Evolutionary conservation across 1,140 invertebrate species (phyloP), one percentile per base, ranked within the genome.

Genomic region (Drosophila pallidifrons): DNA sequence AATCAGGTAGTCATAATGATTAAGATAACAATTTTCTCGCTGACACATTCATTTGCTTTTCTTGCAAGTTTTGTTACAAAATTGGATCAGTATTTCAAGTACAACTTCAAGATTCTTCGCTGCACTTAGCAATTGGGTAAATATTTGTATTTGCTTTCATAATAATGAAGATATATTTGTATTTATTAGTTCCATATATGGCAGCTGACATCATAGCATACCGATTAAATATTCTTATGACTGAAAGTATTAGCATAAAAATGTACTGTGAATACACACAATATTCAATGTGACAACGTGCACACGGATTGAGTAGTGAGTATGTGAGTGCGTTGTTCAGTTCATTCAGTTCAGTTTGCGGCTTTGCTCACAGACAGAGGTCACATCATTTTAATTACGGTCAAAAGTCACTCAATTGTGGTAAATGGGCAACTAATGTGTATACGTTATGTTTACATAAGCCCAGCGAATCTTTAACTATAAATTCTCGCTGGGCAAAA

Each of bases 391-490:
- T 89, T 89, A 89, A 89, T 89, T 89, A 89, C 67, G 75, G 75
- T 70, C 85, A 85, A 89, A 83, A 89, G 85, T 85, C 78, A 89
- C 66, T 79, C 80, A 88, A 88, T 83, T 88, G 71, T 72, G 66
- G 35, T 73, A 54, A 59, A 58, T 46, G 64, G 38, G n/a, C 20
- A 54, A 20, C 49, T 46, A 46, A 59, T 68, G 65, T 13, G 41
- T 51, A 43, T 7, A 16, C 20, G 35, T 41, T n/a, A 25, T 61
- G 28, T 49, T 32, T 38, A 51, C 6, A 41, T 47, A 11, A 30
- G 45, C 28, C 32, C 28, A 11, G 51, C 11, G 20, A 45, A 58
- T 58, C 38, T 58, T 58, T 58, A 45, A 58, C 55, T 58, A 25
- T 25, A 41, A 57, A 57, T 57, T 57, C 8, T 57, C 35, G 10